Evolutionary conservation across 2,113 vertebrate species (phyloP).

Genomic region (Anarrhichthys ocellatus): DNA sequence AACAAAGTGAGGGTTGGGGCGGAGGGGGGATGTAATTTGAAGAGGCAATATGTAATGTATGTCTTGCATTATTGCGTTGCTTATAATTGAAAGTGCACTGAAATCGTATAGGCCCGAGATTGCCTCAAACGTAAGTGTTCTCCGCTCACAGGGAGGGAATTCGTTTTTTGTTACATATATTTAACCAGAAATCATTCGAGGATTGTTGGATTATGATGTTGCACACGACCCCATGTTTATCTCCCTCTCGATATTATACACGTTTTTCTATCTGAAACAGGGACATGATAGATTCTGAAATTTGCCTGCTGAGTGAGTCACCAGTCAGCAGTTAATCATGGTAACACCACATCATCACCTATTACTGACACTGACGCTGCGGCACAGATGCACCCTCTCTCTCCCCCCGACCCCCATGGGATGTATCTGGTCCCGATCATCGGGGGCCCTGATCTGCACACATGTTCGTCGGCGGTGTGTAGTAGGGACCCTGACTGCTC

Average conservation of each 20-base stretch:
- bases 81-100: not conserved
- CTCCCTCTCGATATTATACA: not conserved
- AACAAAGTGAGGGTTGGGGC: constrained; percentile 38
- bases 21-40: constrained; percentile 33
- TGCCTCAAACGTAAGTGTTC: constrained; percentile 9
- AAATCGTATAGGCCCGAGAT: not conserved
- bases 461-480: constrained; percentile 21
- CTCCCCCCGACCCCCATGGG: not conserved
- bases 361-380: constrained; percentile 68
- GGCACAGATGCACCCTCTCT: constrained; percentile 44
- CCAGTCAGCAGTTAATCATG: constrained; percentile 60
- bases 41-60: constrained; percentile 7
- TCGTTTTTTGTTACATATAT: not conserved
- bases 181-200: constrained; percentile 11
- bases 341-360: constrained; percentile 64
- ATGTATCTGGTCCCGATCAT: not conserved
- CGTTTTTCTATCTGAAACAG: constrained; percentile 28
- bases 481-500: constrained; percentile 37
- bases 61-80: not conserved
- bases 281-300: constrained; percentile 39
- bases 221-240: constrained; percentile 20
- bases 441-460: not conserved
- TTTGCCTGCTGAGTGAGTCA: constrained; percentile 69
- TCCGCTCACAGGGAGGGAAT: not conserved
- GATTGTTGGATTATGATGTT: constrained; percentile 28